Evolutionary conservation across 35 echinoderm and acorn worm genomes (phyloP).

Genomic region (Chiridota heheva): DNA sequence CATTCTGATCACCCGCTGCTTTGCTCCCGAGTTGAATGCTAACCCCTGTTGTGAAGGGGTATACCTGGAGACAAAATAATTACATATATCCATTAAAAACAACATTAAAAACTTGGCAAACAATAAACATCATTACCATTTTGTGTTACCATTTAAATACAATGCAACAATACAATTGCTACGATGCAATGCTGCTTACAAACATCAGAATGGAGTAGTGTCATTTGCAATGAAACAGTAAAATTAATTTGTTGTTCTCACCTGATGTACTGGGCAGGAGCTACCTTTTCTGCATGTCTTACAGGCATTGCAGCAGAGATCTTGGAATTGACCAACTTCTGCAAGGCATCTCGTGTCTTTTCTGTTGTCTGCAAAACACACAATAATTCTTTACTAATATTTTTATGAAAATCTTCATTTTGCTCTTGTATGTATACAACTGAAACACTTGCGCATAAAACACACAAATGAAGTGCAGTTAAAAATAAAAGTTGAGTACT

Average conservation of each 20-base stretch:
- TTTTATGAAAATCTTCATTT: background rate
- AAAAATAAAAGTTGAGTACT: too few species aligned
- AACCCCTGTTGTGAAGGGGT: constrained; percentile 98
- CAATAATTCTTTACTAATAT: background rate
- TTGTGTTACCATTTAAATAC: too few species aligned
- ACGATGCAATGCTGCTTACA: too few species aligned
- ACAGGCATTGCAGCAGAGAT: constrained; percentile 98
- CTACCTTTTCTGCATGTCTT: constrained; percentile 91
- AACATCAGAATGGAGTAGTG: too few species aligned
- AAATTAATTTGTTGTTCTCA: too few species aligned
- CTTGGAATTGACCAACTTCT: constrained; percentile 93
- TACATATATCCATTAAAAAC: too few species aligned
- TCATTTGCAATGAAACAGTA: too few species aligned
- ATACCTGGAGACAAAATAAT: constrained; percentile 57
- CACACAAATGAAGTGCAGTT: too few species aligned
- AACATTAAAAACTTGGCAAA: too few species aligned
- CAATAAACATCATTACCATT: too few species aligned
- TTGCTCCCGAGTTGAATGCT: constrained; percentile 96
- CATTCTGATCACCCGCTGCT: constrained; percentile 99
- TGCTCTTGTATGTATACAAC: background rate
- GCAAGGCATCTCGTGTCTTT: constrained; percentile 86
- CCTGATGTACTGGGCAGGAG: constrained; percentile 98
- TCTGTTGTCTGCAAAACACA: constrained; percentile 71
- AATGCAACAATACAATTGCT: background rate
- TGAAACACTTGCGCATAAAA: background rate